Evolutionary conservation across 92 coral and sea anemone species (phyloP).

Genomic region (Nematostella vectensis): DNA sequence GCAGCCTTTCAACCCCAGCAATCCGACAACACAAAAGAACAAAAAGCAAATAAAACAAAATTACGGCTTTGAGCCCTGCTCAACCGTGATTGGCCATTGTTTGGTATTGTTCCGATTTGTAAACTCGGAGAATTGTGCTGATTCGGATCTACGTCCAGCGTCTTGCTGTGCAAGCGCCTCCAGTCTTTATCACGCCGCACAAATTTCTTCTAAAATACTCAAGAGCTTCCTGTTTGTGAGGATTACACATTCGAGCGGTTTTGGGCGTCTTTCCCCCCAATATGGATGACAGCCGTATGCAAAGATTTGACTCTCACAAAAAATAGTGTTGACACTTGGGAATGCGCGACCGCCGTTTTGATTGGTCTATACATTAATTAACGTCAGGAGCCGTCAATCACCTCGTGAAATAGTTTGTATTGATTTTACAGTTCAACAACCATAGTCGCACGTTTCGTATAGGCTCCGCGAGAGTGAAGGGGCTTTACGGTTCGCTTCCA

Average conservation of each 20-base stretch:
- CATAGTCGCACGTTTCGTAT: constrained; percentile 75
- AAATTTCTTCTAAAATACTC: constrained; percentile 2
- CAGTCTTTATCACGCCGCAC: neutral
- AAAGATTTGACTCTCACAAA: constrained; percentile 32
- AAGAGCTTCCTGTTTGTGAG: constrained; percentile 21
- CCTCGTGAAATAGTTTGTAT: constrained; percentile 59
- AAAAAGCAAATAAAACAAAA: constrained; percentile 28
- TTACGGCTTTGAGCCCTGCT: constrained; percentile 12
- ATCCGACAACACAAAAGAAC: constrained; percentile 23
- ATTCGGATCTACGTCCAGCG: neutral
- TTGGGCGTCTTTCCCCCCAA: constrained; percentile 34
- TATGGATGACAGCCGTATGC: constrained; percentile 38
- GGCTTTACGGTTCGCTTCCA: constrained; percentile 54
- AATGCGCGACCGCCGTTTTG: constrained; percentile 61
- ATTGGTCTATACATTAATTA: constrained; percentile 83
- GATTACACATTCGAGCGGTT: constrained; percentile 21
- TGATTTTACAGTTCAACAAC: constrained; percentile 74
- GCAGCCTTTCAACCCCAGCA: constrained; percentile 13
- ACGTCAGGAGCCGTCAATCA: constrained; percentile 71
- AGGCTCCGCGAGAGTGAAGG: constrained; percentile 41
- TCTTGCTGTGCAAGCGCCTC: neutral
- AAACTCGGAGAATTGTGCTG: constrained; percentile 2
- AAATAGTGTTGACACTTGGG: constrained; percentile 76
- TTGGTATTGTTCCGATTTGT: constrained; percentile 16
- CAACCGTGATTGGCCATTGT: constrained; percentile 10